Percentiles rank a stretch among this genome's conserved stretches.
phyloP scores from a whole-genome alignment of 2,797 vertebrate genomes.

The Lacerta viridis region DNA sequence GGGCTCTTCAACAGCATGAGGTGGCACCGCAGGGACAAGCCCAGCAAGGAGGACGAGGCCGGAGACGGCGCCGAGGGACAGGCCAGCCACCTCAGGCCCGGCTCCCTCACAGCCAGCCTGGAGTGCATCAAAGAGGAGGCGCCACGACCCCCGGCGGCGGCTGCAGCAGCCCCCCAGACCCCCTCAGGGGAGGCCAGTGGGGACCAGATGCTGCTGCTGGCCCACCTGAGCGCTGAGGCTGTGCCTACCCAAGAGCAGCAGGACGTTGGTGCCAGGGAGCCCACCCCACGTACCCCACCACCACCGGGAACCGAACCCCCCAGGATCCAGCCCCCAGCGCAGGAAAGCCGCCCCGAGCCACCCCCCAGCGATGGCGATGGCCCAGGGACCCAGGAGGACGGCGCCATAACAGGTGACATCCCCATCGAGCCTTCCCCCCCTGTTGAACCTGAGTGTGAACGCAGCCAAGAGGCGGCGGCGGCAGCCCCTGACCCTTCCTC shows the following conservation, averaged over 20 bases:
- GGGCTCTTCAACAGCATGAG: slow-evolving; percentile 95
- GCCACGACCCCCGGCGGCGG: slow-evolving; percentile 75
- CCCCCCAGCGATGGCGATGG: slow-evolving; percentile 51
- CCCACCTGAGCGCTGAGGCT: not conserved
- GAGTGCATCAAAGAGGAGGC: slow-evolving; percentile 85
- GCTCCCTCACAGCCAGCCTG: slow-evolving; percentile 83
- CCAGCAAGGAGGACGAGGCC: slow-evolving; percentile 78
- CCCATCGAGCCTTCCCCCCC: slow-evolving; percentile 78
- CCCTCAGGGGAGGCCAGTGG: not conserved
- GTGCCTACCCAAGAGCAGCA: not conserved
- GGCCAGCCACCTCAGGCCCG: slow-evolving; percentile 77
- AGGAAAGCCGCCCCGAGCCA: slow-evolving; percentile 65
- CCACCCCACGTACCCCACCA: accelerated
- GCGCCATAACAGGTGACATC: slow-evolving; percentile 81
- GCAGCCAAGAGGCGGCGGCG: slow-evolving; percentile 80
- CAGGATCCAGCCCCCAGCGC: slow-evolving; percentile 6
- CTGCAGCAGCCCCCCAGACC: not conserved
- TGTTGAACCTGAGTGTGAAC: slow-evolving; percentile 81
- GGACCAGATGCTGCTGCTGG: not conserved
- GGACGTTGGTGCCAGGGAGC: not conserved
- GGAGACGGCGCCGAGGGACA: slow-evolving; percentile 81
- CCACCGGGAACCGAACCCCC: not conserved
- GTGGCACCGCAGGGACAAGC: slow-evolving; percentile 91
- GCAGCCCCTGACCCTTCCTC: slow-evolving; percentile 88
- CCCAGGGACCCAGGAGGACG: slow-evolving; percentile 76